Evolutionary conservation across 2,113 vertebrate genomes (phyloP).

Genomic region (Cryptomyrus ogoouensis): DNA sequence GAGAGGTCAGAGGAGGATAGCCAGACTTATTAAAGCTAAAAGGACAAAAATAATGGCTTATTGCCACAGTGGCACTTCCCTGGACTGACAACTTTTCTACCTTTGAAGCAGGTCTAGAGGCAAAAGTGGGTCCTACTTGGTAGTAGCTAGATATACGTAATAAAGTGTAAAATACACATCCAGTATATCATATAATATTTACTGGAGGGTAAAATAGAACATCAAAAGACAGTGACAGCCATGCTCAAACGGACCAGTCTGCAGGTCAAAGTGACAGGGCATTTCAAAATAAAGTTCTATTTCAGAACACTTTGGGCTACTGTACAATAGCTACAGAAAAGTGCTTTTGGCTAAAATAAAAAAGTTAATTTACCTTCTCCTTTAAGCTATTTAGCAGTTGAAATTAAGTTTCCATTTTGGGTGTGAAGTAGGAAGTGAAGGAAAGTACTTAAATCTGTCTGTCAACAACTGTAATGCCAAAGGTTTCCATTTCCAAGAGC

Average conservation of each 20-base stretch:
- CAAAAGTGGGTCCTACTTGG: not conserved
- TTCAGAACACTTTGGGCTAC: not conserved
- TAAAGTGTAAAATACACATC: not conserved
- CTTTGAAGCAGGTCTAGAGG: not conserved
- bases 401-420: constrained; percentile 10
- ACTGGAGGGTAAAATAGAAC: not conserved
- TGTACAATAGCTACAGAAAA: not conserved
- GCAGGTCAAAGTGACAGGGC: not conserved
- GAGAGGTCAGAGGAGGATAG: not conserved
- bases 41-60: not conserved
- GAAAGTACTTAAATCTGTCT: constrained; percentile 25
- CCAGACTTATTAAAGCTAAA: not conserved
- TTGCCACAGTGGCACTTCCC: not conserved
- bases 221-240: not conserved
- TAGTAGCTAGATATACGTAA: not conserved
- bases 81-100: not conserved
- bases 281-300: not conserved
- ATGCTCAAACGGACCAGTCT: not conserved
- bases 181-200: not conserved
- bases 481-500: constrained; percentile 19
- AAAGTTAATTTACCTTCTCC: constrained; percentile 22
- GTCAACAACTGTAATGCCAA: constrained; percentile 25
- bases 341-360: not conserved
- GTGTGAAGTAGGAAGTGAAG: constrained; percentile 24
- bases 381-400: constrained; percentile 20